These are phyloP conservation scores for Zapus hudsonius DNA, from an alignment of 2,113 vertebrate species.

Conservation along the genomic window DNA sequence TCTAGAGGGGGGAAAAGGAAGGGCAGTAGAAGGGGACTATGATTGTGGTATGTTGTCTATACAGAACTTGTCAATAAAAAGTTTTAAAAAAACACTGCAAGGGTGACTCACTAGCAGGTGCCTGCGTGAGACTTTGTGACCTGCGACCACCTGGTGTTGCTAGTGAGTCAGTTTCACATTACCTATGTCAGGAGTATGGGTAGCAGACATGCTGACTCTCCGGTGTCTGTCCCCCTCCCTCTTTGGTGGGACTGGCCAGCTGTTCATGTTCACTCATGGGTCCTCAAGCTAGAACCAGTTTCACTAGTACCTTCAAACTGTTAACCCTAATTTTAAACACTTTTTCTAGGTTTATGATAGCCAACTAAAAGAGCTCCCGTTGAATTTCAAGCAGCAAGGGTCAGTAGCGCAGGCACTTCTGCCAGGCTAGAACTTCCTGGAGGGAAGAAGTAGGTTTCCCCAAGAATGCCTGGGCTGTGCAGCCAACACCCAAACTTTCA, in stretches of 20 bases:
- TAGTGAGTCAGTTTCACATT: constrained; percentile 63
- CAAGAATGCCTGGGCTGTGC: not conserved
- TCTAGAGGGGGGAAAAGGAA: no score
- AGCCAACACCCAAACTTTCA: constrained; percentile 71
- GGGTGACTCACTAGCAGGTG: not conserved
- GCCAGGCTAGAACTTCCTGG: not conserved
- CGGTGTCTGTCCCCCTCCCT: not conserved
- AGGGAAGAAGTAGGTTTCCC: constrained; percentile 24
- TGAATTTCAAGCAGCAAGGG: not conserved
- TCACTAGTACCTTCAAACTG: not conserved
- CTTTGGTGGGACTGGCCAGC: not conserved
- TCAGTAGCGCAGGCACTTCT: not conserved
- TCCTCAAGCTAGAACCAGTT: not conserved
- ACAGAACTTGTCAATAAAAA: no score
- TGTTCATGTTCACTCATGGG: not conserved
- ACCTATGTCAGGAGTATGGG: not conserved
- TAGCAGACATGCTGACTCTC: not conserved
- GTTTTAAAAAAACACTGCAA: no score
- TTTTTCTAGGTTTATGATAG: constrained; percentile 16
- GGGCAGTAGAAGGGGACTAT: no score
- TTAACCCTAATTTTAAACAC: not conserved
- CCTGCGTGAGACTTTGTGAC: not conserved
- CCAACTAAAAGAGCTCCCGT: not conserved
- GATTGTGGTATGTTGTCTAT: no score
- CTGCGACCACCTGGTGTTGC: constrained; percentile 70